Evolutionary conservation across 2,797 vertebrate genomes (phyloP).

Genomic region (Linurgus olivaceus): DNA sequence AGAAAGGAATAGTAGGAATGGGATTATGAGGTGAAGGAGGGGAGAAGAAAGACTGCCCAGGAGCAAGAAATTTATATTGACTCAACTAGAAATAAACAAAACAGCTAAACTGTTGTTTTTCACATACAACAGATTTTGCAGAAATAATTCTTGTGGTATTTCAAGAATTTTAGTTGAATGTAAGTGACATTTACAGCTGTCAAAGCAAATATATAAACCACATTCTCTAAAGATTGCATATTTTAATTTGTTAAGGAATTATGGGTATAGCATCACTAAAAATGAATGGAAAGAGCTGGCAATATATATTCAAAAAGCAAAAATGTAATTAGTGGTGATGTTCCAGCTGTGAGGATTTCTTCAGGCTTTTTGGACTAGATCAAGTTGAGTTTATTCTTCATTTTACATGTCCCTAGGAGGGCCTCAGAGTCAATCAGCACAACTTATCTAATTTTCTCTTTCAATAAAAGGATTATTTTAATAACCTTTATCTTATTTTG

Average conservation of each 20-base stretch:
- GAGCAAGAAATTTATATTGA: not conserved
- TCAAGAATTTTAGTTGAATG: conserved; percentile 46
- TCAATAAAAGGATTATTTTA: conserved; percentile 73
- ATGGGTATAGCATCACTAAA: conserved; percentile 48
- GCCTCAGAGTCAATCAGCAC: conserved; percentile 70
- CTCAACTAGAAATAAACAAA: not conserved
- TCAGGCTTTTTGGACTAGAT: conserved; percentile 72
- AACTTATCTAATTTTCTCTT: conserved; percentile 77
- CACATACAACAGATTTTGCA: not conserved
- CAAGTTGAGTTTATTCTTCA: conserved; percentile 71
- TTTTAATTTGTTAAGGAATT: conserved; percentile 67
- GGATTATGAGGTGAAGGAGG: not conserved
- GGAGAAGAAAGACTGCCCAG: not conserved
- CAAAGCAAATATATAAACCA: conserved; percentile 54
- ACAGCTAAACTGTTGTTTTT: not conserved
- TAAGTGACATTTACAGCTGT: conserved; percentile 61
- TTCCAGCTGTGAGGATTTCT: conserved; percentile 69
- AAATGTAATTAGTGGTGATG: conserved; percentile 76
- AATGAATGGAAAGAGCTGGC: conserved; percentile 62
- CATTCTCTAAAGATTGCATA: conserved; percentile 53
- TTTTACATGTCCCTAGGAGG: conserved; percentile 70
- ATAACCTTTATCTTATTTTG: conserved; percentile 71
- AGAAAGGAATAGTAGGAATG: not conserved
- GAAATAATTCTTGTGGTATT: conserved; percentile 14
- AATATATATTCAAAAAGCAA: conserved; percentile 67